Percentiles rank a stretch among this genome's conserved stretches.
These are phyloP conservation scores for Cydia strobilella DNA, from an alignment of 1,140 invertebrate genomes.

Conservation along the genomic window DNA sequence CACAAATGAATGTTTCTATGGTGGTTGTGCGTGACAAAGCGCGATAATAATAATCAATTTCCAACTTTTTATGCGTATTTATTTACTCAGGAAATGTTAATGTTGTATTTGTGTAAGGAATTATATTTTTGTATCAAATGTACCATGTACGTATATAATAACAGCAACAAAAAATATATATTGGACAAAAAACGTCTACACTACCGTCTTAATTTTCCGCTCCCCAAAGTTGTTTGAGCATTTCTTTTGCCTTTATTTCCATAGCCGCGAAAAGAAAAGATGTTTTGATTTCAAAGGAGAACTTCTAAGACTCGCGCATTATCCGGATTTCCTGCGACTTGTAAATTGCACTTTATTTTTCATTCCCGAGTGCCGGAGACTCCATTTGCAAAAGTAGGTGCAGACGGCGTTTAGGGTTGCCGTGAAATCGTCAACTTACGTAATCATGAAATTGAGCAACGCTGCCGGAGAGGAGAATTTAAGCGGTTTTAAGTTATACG, in stretches of 20 bases:
- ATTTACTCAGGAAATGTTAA: too few species aligned
- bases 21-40: too few species aligned
- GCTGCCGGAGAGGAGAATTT: neutral
- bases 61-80: too few species aligned
- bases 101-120: too few species aligned
- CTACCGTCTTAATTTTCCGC: neutral
- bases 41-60: too few species aligned
- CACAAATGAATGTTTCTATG: too few species aligned
- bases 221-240: slow-evolving; percentile 27
- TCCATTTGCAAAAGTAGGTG: slow-evolving; percentile 25
- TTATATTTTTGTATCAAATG: too few species aligned
- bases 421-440: slow-evolving; percentile 2
- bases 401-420: slow-evolving; percentile 6
- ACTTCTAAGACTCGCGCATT: slow-evolving; percentile 27
- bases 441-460: neutral
- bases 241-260: slow-evolving; percentile 21
- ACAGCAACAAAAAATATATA: too few species aligned
- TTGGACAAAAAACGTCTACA: too few species aligned
- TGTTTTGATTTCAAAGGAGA: slow-evolving; percentile 30
- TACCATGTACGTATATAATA: too few species aligned
- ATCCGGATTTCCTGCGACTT: slow-evolving; percentile 29
- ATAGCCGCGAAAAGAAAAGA: slow-evolving; percentile 28
- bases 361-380: slow-evolving; percentile 19
- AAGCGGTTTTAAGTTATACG: neutral
- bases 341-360: slow-evolving; percentile 32